Conservation (phyloP, 2,797 vertebrate genomes). For the Glyptemys insculpta region DNA sequence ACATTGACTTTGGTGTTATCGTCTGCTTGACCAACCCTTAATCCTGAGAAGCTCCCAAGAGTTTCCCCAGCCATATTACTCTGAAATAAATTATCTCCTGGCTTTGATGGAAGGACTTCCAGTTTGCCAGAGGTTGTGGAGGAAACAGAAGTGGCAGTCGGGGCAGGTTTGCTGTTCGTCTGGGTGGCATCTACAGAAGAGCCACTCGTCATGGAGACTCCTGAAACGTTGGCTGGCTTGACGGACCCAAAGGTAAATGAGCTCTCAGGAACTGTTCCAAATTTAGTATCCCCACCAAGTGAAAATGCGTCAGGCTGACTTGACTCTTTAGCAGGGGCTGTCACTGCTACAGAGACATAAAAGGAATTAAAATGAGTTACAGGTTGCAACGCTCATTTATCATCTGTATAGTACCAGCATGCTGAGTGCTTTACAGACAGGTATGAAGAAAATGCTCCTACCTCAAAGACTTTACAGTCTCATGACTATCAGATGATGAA, state of each 20-base stretch:
- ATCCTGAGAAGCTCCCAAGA: conserved; percentile 92
- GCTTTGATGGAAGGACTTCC: conserved; percentile 80
- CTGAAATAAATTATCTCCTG: conserved; percentile 77
- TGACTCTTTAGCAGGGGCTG: conserved; percentile 81
- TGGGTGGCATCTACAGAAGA: conserved; percentile 57
- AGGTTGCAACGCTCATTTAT: neutral
- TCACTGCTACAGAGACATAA: conserved; percentile 56
- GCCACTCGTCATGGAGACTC: conserved; percentile 43
- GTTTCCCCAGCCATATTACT: conserved; percentile 87
- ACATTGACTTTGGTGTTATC: conserved; percentile 80
- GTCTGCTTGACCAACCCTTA: conserved; percentile 91
- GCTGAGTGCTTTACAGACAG: neutral
- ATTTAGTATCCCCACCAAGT: conserved; percentile 81
- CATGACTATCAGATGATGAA: neutral
- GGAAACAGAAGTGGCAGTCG: conserved; percentile 53
- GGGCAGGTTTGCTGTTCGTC: conserved; percentile 69
- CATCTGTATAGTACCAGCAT: neutral
- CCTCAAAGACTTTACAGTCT: neutral
- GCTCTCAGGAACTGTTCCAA: conserved; percentile 79
- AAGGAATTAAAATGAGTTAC: neutral
- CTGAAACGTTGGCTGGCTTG: conserved; percentile 67
- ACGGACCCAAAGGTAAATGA: conserved; percentile 78
- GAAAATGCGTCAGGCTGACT: conserved; percentile 77
- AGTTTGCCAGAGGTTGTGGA: conserved; percentile 69
- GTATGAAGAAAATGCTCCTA: neutral